Evolutionary conservation across 92 coral and sea anemone species (phyloP).

Genomic region (Parazoanthus darwini): DNA sequence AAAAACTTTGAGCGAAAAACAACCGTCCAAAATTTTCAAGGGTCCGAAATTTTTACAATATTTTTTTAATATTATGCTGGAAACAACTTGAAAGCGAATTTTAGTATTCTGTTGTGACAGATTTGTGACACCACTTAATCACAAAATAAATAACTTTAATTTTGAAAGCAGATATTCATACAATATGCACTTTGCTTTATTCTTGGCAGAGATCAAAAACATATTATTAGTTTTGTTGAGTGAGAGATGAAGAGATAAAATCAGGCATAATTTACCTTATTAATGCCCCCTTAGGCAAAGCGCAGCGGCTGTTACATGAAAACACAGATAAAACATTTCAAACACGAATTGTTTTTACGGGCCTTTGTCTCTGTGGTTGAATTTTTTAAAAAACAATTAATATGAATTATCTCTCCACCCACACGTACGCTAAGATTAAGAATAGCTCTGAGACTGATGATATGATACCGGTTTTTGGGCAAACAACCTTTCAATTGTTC

Average conservation of each 20-base stretch:
- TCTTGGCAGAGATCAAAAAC: not conserved
- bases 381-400: not conserved
- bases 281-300: not conserved
- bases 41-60: no score
- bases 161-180: not conserved
- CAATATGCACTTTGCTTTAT: not conserved
- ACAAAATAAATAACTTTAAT: no score
- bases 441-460: not conserved
- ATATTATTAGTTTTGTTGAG: not conserved
- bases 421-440: not conserved
- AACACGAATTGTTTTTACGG: constrained; percentile 1
- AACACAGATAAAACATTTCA: constrained; percentile 8
- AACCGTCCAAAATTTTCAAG: no score
- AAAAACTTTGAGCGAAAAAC: no score
- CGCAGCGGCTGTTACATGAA: constrained; percentile 1
- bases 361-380: constrained; percentile 18
- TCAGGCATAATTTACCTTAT: not conserved
- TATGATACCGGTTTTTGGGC: not conserved
- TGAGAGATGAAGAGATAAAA: not conserved
- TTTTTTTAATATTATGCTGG: no score
- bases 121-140: no score
- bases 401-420: not conserved
- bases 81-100: no score
- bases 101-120: no score
- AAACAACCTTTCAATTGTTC: not conserved